Evolutionary conservation across 2,888 invertebrate species (phyloP).

Genomic region (Diaprepes abbreviatus): DNA sequence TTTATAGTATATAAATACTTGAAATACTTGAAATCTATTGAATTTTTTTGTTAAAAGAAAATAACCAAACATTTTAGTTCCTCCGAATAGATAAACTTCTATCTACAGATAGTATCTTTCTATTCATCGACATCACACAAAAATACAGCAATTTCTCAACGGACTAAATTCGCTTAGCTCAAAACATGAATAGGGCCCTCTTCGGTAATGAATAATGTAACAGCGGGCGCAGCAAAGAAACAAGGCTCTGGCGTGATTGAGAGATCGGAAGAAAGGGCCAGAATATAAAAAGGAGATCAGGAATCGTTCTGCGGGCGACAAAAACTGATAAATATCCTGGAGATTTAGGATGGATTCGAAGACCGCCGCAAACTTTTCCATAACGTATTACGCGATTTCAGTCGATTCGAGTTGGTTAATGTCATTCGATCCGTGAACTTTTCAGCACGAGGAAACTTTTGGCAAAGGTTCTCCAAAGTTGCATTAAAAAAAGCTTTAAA

Average conservation of each 20-base stretch:
- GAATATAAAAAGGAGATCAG: slow-evolving; percentile 70
- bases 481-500: slow-evolving; percentile 8
- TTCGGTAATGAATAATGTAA: slow-evolving; percentile 68
- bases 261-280: slow-evolving; percentile 67
- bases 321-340: slow-evolving; percentile 68
- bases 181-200: slow-evolving; percentile 36
- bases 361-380: slow-evolving; percentile 51
- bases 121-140: slow-evolving; percentile 32
- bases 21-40: too few species aligned
- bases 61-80: background rate
- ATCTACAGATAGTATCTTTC: slow-evolving; percentile 1
- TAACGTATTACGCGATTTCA: slow-evolving; percentile 48
- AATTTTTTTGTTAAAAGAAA: too few species aligned
- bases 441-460: slow-evolving; percentile 14
- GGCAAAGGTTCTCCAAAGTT: background rate
- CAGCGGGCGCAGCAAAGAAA: slow-evolving; percentile 68
- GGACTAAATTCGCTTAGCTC: slow-evolving; percentile 42
- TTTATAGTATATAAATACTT: too few species aligned
- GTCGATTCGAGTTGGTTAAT: slow-evolving; percentile 37
- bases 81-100: slow-evolving; percentile 8
- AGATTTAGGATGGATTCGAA: slow-evolving; percentile 63
- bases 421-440: slow-evolving; percentile 39
- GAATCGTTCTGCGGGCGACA: slow-evolving; percentile 68
- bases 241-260: slow-evolving; percentile 67
- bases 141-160: slow-evolving; percentile 46